phyloP scores from a whole-genome alignment of 92 coral and sea anemone genomes.

The Porites cylindrica region DNA sequence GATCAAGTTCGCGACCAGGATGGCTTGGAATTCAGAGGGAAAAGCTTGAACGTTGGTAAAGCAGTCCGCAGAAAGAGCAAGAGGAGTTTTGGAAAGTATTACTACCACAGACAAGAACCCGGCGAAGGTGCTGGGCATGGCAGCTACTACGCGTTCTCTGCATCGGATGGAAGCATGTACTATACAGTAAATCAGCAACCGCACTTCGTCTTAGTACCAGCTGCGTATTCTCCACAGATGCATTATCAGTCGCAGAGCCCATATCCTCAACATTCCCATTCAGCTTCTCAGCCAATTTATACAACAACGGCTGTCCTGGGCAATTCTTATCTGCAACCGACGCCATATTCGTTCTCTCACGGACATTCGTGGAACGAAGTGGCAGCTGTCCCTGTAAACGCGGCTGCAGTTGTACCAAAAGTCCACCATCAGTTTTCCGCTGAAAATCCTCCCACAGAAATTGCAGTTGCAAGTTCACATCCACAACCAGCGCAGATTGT shows the following conservation, averaged over 20 bases:
- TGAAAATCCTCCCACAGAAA: constrained; percentile 61
- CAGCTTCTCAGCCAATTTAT: constrained; percentile 76
- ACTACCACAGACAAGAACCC: constrained; percentile 80
- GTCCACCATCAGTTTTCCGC: constrained; percentile 56
- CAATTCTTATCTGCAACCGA: constrained; percentile 62
- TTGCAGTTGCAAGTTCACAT: constrained; percentile 58
- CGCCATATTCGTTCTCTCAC: constrained; percentile 64
- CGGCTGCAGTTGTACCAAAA: constrained; percentile 64
- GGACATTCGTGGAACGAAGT: constrained; percentile 77
- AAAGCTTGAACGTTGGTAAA: constrained; percentile 84
- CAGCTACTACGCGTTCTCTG: constrained; percentile 65
- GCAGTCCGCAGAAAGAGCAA: constrained; percentile 92
- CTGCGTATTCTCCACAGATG: constrained; percentile 74
- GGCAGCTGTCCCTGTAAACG: constrained; percentile 58
- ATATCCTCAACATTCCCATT: constrained; percentile 75
- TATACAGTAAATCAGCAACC: constrained; percentile 70
- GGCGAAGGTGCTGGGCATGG: constrained; percentile 62
- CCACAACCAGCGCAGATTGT: constrained; percentile 73
- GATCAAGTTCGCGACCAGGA: constrained; percentile 87
- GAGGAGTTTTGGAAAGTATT: constrained; percentile 74
- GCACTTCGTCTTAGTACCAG: constrained; percentile 70
- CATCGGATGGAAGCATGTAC: constrained; percentile 75
- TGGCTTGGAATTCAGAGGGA: constrained; percentile 88
- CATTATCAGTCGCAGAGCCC: constrained; percentile 76
- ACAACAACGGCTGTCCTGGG: constrained; percentile 73